Conservation (phyloP, 2,888 invertebrate genomes). For the Maniola hyperantus region DNA sequence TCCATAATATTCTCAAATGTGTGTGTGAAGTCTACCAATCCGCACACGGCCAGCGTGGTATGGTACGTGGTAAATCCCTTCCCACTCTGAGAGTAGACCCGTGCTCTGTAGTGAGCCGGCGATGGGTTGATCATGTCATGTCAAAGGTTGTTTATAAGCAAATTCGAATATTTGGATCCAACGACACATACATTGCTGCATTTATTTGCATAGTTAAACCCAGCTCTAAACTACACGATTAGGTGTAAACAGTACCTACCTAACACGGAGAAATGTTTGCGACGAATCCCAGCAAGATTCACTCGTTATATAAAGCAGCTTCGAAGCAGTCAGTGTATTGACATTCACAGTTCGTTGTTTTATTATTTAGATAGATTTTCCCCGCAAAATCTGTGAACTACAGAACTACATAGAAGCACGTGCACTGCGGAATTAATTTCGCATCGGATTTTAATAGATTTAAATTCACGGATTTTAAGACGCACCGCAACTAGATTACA, state of each 20-base stretch:
- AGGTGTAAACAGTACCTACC: background rate
- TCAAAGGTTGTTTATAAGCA: background rate
- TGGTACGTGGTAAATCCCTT: too few relatives aligned
- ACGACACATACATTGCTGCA: background rate
- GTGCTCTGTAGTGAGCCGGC: too few relatives aligned
- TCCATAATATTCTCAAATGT: too few relatives aligned
- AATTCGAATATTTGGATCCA: background rate
- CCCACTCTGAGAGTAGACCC: too few relatives aligned
- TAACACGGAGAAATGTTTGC: constrained; percentile 4
- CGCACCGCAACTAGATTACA: too few relatives aligned
- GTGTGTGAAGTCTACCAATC: too few relatives aligned
- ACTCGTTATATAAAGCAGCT: constrained; percentile 3
- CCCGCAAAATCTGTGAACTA: background rate
- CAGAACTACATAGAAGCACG: too few relatives aligned
- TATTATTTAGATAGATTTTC: constrained; percentile 18
- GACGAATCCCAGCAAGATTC: background rate
- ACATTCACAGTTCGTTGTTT: constrained; percentile 20
- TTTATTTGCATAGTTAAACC: background rate
- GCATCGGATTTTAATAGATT: too few relatives aligned
- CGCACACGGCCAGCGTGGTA: too few relatives aligned
- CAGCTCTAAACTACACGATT: background rate
- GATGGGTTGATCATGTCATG: too few relatives aligned
- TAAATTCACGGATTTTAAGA: too few relatives aligned
- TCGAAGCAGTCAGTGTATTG: constrained; percentile 10
- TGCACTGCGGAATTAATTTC: too few relatives aligned